Evolutionary conservation across 2,113 vertebrate species (phyloP), one percentile per base, ranked within the genome.

Genomic region (Ia io): DNA sequence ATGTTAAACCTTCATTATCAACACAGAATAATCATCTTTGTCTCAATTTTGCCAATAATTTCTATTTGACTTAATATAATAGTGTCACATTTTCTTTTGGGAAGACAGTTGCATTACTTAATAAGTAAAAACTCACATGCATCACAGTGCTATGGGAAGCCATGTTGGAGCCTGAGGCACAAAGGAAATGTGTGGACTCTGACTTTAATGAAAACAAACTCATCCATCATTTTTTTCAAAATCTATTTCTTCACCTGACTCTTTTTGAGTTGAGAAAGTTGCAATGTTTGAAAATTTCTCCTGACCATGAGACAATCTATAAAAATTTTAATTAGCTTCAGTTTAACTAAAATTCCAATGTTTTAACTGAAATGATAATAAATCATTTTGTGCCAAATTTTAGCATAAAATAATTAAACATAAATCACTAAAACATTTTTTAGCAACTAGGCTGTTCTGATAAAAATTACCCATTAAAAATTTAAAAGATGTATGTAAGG

Each of bases 321-420:
- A 92, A 94, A 73, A 70, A 82, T 79, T 82, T 84, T 76, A 84
- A 44, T 88, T 74, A 76, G 3, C 53, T 74, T 92, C 20, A 92
- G 2, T 22, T 65, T 20, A 78, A 76, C 4, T 70, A 83, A 94
- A 91, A 95, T 69, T 87, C 28, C 59, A 11, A 28, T 59, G 9
- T 61, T 61, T 65, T 20, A 78, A 80, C 3, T 70, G 79, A 95
- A 91, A 96, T 69, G 76, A 90, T 42, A 73, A 85, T 30, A 85
- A 86, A 85, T 73, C 37, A 5, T n/a, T 87, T 67, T 71, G 2
- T 53, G 51, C 17, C 32, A 90, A 88, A 93, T 17, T 63, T 89
- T 80, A 76, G n/a, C 6, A 79, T 74, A 80, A 71, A 51, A 84
- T n/a, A 77, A 59, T 42, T 25, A 61, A 61, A 59, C 56, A 59